Evolutionary conservation across 2,888 invertebrate species (phyloP).

Genomic region (Dicycla oo): DNA sequence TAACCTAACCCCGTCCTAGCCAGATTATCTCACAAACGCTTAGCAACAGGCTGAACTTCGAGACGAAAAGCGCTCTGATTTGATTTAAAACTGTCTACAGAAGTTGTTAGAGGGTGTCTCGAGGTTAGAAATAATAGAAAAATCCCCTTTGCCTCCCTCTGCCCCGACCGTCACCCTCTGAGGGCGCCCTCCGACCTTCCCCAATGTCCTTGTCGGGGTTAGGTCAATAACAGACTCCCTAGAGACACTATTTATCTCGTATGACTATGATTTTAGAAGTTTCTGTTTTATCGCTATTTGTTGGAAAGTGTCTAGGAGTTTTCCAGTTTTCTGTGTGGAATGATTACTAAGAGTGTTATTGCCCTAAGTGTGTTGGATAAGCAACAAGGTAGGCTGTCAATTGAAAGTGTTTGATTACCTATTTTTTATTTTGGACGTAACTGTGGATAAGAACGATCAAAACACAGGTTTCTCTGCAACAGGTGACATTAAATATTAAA

Average conservation of each 20-base stretch:
- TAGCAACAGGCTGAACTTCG: slow-evolving; percentile 45
- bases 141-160: slow-evolving; percentile 67
- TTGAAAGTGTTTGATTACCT: not conserved
- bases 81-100: slow-evolving; percentile 61
- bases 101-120: slow-evolving; percentile 82
- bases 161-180: slow-evolving; percentile 72
- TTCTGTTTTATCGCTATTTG: not conserved
- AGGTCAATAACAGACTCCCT: slow-evolving; percentile 77
- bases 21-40: slow-evolving; percentile 13
- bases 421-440: not conserved
- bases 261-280: slow-evolving; percentile 6
- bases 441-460: not conserved
- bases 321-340: not conserved
- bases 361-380: not conserved
- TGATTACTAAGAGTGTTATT: not conserved
- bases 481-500: not conserved
- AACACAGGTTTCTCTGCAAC: not conserved
- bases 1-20: slow-evolving; percentile 21
- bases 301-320: not conserved
- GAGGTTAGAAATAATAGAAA: slow-evolving; percentile 86
- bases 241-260: slow-evolving; percentile 42
- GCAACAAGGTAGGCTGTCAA: not conserved
- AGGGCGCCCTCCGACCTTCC: slow-evolving; percentile 82
- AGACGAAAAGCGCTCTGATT: slow-evolving; percentile 46
- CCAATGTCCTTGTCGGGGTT: slow-evolving; percentile 80